Evolutionary conservation across 2,113 vertebrate species (phyloP), one percentile per base, ranked within the genome.

Genomic region (Forbesichthys agassizii): DNA sequence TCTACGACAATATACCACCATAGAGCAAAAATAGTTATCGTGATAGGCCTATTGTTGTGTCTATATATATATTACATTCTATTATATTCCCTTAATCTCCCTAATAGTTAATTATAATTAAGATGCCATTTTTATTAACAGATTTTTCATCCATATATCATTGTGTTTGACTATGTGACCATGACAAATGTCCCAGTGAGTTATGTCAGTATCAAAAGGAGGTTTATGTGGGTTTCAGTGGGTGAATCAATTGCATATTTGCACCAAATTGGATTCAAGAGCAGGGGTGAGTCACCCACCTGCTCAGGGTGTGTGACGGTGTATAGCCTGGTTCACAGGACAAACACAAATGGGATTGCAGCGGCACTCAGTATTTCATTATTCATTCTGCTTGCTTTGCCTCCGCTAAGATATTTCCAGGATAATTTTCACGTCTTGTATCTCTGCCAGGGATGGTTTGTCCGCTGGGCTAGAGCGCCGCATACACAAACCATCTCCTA

Each of bases 141-240:
- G 27, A 27, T 27, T 42, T 42, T 42, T 42, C 36, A 42, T 42
- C 36, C 36, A 42, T 42, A 6, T 42, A 42, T 42, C 71, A 71
- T 68, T 75, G 72, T 49, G 64, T 73, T 71, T 69, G 61, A 68
- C 66, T 52, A 48, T 73, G 81, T 75, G 71, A 53, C 61, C 71
- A 51, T 60, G 75, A 81, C 27, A 27, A 27, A 27, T 27, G 27
- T 27, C 27, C 27, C 27, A 27, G 27, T 27, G 27, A 27, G 27
- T 27, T 27, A 27, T 27, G 27, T 27, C 27, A 27, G 27, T 27
- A 27, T 27, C 27, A 27, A 27, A 27, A 27, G 1, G 27, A 27
- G 27, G 27, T 27, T 27, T 27, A 27, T 27, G 27, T 27, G 27
- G 27, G 27, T 27, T 27, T 27, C 27, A 27, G 27, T 27, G 27